These are phyloP conservation scores for Megalurothrips usitatus DNA, from an alignment of 2,888 invertebrate genomes.

Conservation along the genomic window DNA sequence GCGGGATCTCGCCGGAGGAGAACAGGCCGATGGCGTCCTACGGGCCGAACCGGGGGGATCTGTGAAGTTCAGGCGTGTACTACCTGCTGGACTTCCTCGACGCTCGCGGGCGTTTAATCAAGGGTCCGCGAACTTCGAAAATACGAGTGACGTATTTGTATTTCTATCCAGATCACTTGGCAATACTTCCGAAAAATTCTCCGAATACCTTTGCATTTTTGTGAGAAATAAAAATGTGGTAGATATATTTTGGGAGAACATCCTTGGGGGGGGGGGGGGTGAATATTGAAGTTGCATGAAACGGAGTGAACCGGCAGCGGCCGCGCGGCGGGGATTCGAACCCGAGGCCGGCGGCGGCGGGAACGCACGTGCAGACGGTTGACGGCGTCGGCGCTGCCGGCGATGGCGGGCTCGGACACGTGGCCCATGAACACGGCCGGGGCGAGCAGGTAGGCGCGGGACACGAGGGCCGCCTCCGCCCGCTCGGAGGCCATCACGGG, in stretches of 20 bases:
- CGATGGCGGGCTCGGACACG: neutral
- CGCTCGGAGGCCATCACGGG: neutral
- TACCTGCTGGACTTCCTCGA: too few species aligned
- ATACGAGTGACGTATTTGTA: too few species aligned
- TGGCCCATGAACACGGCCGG: conserved; percentile 11
- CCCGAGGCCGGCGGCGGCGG: neutral
- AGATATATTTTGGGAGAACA: too few species aligned
- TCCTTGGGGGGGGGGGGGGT: too few species aligned
- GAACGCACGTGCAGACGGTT: neutral
- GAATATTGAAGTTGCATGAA: too few species aligned
- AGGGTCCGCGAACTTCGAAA: too few species aligned
- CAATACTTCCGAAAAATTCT: too few species aligned
- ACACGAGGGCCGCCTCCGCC: neutral
- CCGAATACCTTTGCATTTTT: too few species aligned
- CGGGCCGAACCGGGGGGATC: neutral
- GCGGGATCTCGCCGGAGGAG: neutral
- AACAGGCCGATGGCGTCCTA: neutral
- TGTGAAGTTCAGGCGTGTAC: neutral
- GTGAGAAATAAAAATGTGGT: too few species aligned
- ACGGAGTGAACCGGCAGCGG: neutral
- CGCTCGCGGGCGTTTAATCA: too few species aligned
- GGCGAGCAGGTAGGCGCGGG: conserved; percentile 3
- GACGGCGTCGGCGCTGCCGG: conserved; percentile 11
- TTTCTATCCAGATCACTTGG: too few species aligned
- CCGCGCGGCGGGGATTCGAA: too few species aligned